phyloP scores from a whole-genome alignment of 92 coral and sea anemone species.

The Palythoa heliodiscus region DNA sequence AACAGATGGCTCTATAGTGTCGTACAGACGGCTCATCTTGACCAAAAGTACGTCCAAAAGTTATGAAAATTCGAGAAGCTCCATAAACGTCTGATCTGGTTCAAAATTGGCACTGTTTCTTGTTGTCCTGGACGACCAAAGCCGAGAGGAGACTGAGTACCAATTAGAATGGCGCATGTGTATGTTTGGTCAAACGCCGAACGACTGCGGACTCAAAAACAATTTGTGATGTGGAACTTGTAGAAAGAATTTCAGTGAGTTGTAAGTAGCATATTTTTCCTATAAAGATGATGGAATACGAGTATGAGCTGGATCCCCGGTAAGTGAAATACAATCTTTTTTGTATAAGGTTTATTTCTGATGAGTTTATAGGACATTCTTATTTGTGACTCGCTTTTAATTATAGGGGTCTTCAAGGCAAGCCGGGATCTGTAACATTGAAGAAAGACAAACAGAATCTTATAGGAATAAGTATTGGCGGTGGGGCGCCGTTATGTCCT shows the following conservation, averaged over 20 bases:
- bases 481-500: constrained; percentile 99
- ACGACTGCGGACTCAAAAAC: constrained; percentile 36
- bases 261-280: constrained; percentile 17
- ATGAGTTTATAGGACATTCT: constrained; percentile 3
- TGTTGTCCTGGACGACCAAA: constrained; percentile 90
- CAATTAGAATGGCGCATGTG: constrained; percentile 34
- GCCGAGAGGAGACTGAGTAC: constrained; percentile 42
- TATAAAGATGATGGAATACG: constrained; percentile 94
- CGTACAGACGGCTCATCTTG: constrained; percentile 98
- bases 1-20: constrained; percentile 99
- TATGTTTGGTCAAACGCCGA: constrained; percentile 6
- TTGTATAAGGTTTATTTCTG: neutral
- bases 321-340: neutral
- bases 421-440: constrained; percentile 92
- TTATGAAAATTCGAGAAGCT: constrained; percentile 9
- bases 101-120: constrained; percentile 73
- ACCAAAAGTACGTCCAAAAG: constrained; percentile 14
- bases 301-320: constrained; percentile 98
- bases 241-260: neutral
- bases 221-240: constrained; percentile 28
- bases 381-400: neutral
- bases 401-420: constrained; percentile 93
- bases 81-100: constrained; percentile 36
- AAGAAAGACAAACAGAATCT: constrained; percentile 96
- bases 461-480: constrained; percentile 97